These are phyloP conservation scores for Camponotus vicinus DNA, from an alignment of 1,140 invertebrate genomes.

Conservation along the genomic window DNA sequence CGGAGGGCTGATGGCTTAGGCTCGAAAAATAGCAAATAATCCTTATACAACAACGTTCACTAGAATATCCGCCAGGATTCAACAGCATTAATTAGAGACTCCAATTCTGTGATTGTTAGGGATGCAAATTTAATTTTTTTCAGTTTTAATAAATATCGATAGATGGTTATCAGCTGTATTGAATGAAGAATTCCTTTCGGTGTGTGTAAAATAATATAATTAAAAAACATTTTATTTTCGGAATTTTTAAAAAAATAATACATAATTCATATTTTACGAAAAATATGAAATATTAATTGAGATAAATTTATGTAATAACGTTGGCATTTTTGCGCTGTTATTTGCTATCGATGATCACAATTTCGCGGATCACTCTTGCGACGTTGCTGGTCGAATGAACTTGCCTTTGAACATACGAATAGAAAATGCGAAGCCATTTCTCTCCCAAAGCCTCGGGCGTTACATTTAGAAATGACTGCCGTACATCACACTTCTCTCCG, in stretches of 20 bases:
- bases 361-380: constrained; percentile 36
- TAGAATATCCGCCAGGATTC: neutral
- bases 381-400: constrained; percentile 28
- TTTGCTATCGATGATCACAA: constrained; percentile 38
- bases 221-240: neutral
- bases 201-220: too few relatives aligned
- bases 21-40: constrained; percentile 23
- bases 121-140: neutral
- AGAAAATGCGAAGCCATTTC: constrained; percentile 59
- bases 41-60: neutral
- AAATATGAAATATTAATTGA: neutral
- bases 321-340: constrained; percentile 1
- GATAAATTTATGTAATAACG: neutral
- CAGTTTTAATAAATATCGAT: neutral
- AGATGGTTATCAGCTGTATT: neutral
- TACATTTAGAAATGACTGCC: constrained; percentile 50
- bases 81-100: neutral
- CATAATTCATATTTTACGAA: too few relatives aligned
- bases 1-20: constrained; percentile 4
- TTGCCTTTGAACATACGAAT: constrained; percentile 33
- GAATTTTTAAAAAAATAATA: neutral
- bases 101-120: neutral
- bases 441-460: constrained; percentile 48
- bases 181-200: neutral
- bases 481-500: constrained; percentile 28